Conservation (phyloP, 2,797 vertebrate genomes). For the Thalassophryne amazonica region DNA sequence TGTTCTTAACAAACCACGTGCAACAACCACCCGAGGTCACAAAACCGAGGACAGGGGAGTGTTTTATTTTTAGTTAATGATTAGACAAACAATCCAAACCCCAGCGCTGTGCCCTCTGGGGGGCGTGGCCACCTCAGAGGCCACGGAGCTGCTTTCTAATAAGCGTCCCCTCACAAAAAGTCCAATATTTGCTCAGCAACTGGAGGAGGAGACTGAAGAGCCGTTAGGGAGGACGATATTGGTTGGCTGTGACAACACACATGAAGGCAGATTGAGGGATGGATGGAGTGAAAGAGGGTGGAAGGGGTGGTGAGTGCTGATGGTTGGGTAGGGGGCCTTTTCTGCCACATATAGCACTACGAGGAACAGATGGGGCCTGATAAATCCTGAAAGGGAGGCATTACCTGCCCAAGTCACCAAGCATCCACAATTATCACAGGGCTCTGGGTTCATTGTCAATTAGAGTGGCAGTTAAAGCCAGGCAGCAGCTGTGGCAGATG, state of each 20-base stretch:
- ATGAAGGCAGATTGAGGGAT: conserved; percentile 25
- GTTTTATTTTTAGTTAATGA: conserved; percentile 84
- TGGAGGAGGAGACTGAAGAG: conserved; percentile 54
- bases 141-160: conserved; percentile 70
- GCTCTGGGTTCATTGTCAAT: conserved; percentile 92
- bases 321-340: conserved; percentile 71
- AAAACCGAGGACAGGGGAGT: conserved; percentile 47
- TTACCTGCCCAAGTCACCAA: conserved; percentile 88
- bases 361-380: conserved; percentile 88
- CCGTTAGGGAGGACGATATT: conserved; percentile 48
- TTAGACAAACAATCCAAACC: conserved; percentile 74
- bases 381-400: conserved; percentile 88
- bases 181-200: conserved; percentile 81
- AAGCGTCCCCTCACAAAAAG: conserved; percentile 67
- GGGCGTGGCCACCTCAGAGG: conserved; percentile 74
- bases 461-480: conserved; percentile 86
- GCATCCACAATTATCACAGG: conserved; percentile 88
- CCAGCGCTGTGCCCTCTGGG: conserved; percentile 60
- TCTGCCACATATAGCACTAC: conserved; percentile 64
- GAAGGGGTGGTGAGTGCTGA: conserved; percentile 44
- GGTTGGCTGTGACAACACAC: conserved; percentile 54
- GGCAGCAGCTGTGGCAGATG: conserved; percentile 96
- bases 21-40: conserved; percentile 37
- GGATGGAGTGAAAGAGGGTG: conserved; percentile 21
- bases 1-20: conserved; percentile 62